These are phyloP conservation scores for Epinephelus awoara DNA, from an alignment of 2,797 vertebrate species.

Conservation along the genomic window DNA sequence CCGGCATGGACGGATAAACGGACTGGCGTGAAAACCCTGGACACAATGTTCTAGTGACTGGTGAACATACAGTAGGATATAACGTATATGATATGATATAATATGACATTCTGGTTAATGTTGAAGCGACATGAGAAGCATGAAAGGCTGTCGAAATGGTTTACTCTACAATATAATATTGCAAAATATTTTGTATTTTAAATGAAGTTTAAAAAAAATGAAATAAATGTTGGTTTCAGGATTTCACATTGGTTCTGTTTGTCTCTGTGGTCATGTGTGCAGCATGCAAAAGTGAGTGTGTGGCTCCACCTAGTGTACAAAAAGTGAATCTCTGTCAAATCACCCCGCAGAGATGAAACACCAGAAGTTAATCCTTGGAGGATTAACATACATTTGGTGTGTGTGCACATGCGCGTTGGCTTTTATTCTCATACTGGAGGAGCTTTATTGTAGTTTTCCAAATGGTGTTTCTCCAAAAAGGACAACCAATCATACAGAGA, in stretches of 20 bases:
- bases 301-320: conserved; percentile 58
- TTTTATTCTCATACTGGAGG: neutral
- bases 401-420: neutral
- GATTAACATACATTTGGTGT: conserved; percentile 52
- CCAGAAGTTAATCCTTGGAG: conserved; percentile 31
- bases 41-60: conserved; percentile 74
- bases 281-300: neutral
- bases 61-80: conserved; percentile 71
- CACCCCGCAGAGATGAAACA: conserved; percentile 17
- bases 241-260: conserved; percentile 75
- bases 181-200: conserved; percentile 95
- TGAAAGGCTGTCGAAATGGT: conserved; percentile 90
- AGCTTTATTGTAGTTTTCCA: neutral
- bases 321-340: neutral
- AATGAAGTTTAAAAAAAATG: conserved; percentile 86
- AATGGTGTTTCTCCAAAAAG: neutral
- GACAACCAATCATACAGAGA: neutral
- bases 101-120: conserved; percentile 85
- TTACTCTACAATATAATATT: conserved; percentile 91
- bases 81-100: conserved; percentile 79
- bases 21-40: conserved; percentile 72
- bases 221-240: conserved; percentile 97
- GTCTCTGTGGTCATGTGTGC: neutral
- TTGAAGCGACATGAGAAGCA: conserved; percentile 91
- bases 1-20: conserved; percentile 46